Percentiles rank a stretch among this genome's conserved stretches.
phyloP scores from a whole-genome alignment of 1,140 invertebrate species.

The Hestina assimilis region DNA sequence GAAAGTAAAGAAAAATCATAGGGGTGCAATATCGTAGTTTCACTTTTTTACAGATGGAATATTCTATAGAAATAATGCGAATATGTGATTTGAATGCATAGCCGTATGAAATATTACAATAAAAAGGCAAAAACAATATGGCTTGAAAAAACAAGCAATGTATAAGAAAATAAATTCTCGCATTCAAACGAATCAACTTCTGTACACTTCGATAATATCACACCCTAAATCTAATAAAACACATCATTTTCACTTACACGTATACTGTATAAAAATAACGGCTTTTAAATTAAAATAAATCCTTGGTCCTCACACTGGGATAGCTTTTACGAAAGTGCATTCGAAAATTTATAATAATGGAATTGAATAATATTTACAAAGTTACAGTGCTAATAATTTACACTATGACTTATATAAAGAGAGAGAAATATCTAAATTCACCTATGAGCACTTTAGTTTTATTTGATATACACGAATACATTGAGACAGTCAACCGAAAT shows the following conservation, averaged over 20 bases:
- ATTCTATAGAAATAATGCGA: too few species aligned
- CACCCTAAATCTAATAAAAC: conserved; percentile 17
- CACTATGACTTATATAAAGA: conserved; percentile 1
- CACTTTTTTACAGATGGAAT: too few species aligned
- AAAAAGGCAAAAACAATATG: neutral
- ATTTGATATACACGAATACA: conserved; percentile 23
- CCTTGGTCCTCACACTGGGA: conserved; percentile 23
- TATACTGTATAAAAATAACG: conserved; percentile 16
- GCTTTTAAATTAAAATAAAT: conserved; percentile 5
- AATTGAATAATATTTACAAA: conserved; percentile 18
- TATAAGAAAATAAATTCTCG: conserved; percentile 4
- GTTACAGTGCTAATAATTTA: conserved; percentile 6
- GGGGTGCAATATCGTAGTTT: too few species aligned
- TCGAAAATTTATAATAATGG: conserved; percentile 2
- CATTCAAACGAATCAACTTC: neutral
- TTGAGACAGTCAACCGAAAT: conserved; percentile 39
- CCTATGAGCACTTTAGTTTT: conserved; percentile 9
- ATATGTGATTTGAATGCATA: too few species aligned
- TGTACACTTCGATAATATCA: conserved; percentile 7
- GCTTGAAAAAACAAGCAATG: neutral
- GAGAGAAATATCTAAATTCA: too few species aligned
- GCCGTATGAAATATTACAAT: neutral
- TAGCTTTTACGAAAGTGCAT: conserved; percentile 3
- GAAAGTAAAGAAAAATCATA: too few species aligned
- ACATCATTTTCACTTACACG: conserved; percentile 40